A percentile compares a stretch with the other conserved stretches of the same genome.
Evolutionary conservation across 1,140 invertebrate genomes (phyloP).

Genomic region (Leptinotarsa undecemlineata): DNA sequence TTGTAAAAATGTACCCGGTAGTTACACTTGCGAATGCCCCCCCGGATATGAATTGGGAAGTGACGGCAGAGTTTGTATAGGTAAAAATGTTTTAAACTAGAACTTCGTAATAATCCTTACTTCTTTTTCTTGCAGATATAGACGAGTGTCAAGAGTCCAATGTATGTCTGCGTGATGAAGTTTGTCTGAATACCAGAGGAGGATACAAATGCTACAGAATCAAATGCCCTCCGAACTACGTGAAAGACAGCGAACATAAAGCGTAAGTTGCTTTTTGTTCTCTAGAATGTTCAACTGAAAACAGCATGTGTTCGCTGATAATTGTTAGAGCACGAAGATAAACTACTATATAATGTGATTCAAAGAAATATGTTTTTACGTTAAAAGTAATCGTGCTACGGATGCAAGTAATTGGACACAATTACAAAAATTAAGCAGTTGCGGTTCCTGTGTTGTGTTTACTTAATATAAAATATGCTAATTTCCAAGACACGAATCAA

Average conservation of each 20-base stretch:
- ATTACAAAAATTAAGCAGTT: too few relatives aligned
- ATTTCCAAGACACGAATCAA: too few relatives aligned
- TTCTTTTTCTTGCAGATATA: conserved; percentile 68
- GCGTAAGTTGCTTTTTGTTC: conserved; percentile 64
- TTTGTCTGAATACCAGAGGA: conserved; percentile 90
- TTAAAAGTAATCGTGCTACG: too few relatives aligned
- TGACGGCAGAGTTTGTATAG: conserved; percentile 75
- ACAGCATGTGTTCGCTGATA: too few relatives aligned
- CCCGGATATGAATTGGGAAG: conserved; percentile 75
- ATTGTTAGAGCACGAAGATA: too few relatives aligned
- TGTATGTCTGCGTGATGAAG: conserved; percentile 69
- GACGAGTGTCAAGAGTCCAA: conserved; percentile 78
- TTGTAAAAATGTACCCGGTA: conserved; percentile 87
- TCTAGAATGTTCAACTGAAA: too few relatives aligned
- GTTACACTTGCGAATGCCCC: conserved; percentile 85
- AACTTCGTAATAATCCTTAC: background rate
- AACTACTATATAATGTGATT: too few relatives aligned
- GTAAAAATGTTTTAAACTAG: conserved; percentile 55
- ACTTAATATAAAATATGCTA: too few relatives aligned
- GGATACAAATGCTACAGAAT: conserved; percentile 85
- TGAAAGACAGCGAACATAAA: conserved; percentile 69
- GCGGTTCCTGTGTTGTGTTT: too few relatives aligned
- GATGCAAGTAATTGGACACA: too few relatives aligned
- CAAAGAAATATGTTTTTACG: too few relatives aligned
- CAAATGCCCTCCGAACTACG: conserved; percentile 81